These are phyloP conservation scores for Arion vulgaris DNA, from an alignment of 1,140 invertebrate genomes.

Conservation along the genomic window DNA sequence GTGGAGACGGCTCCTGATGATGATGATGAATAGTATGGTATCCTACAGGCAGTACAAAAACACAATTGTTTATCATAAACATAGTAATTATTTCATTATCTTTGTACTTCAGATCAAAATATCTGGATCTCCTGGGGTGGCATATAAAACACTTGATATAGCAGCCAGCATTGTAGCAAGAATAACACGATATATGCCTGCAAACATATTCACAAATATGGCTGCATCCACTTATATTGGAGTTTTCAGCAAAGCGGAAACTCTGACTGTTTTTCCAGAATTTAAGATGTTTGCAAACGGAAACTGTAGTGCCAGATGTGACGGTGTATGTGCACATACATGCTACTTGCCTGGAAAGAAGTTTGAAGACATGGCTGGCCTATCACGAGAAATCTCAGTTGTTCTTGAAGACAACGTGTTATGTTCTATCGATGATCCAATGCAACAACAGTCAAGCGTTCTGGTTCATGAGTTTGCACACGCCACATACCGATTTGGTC, in stretches of 20 bases:
- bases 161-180: conserved; percentile 4
- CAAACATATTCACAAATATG: conserved; percentile 38
- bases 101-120: conserved; percentile 6
- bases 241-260: conserved; percentile 42
- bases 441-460: conserved; percentile 52
- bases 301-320: not conserved
- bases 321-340: conserved; percentile 47
- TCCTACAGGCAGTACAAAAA: no score
- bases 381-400: conserved; percentile 43
- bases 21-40: no score
- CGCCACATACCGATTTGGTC: conserved; percentile 49
- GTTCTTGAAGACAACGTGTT: conserved; percentile 59
- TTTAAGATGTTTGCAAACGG: conserved; percentile 31
- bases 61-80: no score
- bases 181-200: conserved; percentile 46
- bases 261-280: conserved; percentile 47
- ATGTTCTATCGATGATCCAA: conserved; percentile 57
- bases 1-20: no score
- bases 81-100: no score
- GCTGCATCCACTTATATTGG: conserved; percentile 32
- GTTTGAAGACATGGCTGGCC: conserved; percentile 49
- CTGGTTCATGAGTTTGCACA: conserved; percentile 63
- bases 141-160: not conserved
- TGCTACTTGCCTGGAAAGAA: conserved; percentile 62
- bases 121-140: not conserved